Evolutionary conservation across 1,140 invertebrate genomes (phyloP).

Genomic region (Pseudomyrmex cubaensis): DNA sequence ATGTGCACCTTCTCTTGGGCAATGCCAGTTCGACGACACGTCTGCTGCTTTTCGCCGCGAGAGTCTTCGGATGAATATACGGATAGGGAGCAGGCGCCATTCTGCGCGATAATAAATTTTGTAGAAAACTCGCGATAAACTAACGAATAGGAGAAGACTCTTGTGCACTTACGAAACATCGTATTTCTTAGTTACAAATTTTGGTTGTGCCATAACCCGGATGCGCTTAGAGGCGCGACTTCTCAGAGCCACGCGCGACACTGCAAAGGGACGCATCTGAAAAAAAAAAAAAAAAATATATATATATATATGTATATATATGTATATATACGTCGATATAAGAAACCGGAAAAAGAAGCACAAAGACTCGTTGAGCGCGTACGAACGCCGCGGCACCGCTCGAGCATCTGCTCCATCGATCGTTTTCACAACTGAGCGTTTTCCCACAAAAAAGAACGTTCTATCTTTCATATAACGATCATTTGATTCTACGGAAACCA

Average conservation of each 20-base stretch:
- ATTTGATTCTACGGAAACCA: conserved; percentile 20
- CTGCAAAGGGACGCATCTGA: conserved; percentile 72
- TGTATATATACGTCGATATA: conserved; percentile 20
- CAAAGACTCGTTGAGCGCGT: conserved; percentile 29
- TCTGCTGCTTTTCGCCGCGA: conserved; percentile 67
- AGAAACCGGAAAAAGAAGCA: conserved; percentile 1
- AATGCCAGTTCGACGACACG: conserved; percentile 77
- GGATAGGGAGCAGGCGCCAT: conserved; percentile 53
- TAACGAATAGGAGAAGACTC: conserved; percentile 34
- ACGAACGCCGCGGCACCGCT: not conserved
- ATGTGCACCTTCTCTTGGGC: conserved; percentile 68
- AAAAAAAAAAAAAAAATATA: conserved; percentile 40
- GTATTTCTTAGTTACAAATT: conserved; percentile 76
- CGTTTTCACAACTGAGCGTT: conserved; percentile 30
- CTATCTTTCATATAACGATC: conserved; percentile 25
- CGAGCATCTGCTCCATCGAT: conserved; percentile 46
- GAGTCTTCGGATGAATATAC: conserved; percentile 67
- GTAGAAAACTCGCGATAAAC: conserved; percentile 31
- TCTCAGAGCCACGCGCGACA: conserved; percentile 69
- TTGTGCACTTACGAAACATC: conserved; percentile 73
- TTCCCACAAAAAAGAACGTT: not conserved
- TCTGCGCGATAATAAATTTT: conserved; percentile 69
- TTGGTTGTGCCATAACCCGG: conserved; percentile 78
- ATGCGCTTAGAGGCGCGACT: conserved; percentile 74
- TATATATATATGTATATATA: too few relatives aligned